phyloP scores from a whole-genome alignment of 2,888 invertebrate species.

The Colostygia pectinataria region DNA sequence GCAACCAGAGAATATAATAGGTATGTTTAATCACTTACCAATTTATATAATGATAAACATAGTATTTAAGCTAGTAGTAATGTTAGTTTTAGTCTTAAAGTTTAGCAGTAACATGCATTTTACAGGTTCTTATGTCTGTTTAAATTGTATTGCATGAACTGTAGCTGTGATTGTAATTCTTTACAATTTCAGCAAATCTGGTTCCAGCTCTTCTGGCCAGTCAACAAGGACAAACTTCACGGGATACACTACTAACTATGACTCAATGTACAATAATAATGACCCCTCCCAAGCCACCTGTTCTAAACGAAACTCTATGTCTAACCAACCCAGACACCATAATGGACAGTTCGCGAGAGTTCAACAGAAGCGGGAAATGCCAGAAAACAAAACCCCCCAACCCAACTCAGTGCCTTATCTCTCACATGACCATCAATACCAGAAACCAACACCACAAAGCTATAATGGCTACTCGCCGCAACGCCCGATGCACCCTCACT shows the following conservation, averaged over 20 bases:
- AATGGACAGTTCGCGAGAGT: slow-evolving; percentile 72
- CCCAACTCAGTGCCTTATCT: slow-evolving; percentile 61
- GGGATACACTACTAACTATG: slow-evolving; percentile 72
- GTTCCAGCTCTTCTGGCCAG: slow-evolving; percentile 77
- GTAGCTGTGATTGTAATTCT: slow-evolving; percentile 18
- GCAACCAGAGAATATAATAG: slow-evolving; percentile 84
- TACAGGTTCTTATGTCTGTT: slow-evolving; percentile 13
- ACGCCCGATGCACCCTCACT: slow-evolving; percentile 63
- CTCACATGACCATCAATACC: slow-evolving; percentile 76
- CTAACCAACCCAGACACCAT: slow-evolving; percentile 59
- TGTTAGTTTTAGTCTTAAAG: neutral
- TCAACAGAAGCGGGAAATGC: slow-evolving; percentile 59
- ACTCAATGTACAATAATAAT: slow-evolving; percentile 74
- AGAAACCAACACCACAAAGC: slow-evolving; percentile 60
- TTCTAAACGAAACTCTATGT: slow-evolving; percentile 68
- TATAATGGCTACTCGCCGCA: slow-evolving; percentile 73
- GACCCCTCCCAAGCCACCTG: slow-evolving; percentile 63
- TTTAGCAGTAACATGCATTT: neutral
- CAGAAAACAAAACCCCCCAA: slow-evolving; percentile 54
- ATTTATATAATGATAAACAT: too few relatives aligned
- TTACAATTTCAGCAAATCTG: slow-evolving; percentile 72
- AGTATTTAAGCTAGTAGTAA: neutral
- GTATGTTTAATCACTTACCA: slow-evolving; percentile 54
- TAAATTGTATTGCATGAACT: slow-evolving; percentile 10
- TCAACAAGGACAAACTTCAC: slow-evolving; percentile 76